Evolutionary conservation across 2,113 vertebrate genomes (phyloP).

Genomic region (Tetraodon nigroviridis): DNA sequence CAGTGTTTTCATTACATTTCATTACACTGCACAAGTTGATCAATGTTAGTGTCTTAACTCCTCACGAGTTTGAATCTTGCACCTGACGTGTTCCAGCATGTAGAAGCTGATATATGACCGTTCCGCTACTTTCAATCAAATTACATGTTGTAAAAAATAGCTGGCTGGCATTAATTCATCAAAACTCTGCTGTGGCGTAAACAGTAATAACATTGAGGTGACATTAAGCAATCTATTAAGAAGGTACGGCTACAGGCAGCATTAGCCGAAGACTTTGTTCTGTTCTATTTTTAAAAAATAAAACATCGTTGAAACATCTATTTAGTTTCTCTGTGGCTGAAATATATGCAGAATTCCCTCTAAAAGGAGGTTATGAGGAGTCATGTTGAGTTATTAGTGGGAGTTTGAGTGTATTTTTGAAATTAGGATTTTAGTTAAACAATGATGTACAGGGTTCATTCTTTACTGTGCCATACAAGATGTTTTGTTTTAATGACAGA

Average conservation of each 20-base stretch:
- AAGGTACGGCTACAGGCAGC: no score
- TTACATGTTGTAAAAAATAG: not conserved
- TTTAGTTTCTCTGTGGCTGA: not conserved
- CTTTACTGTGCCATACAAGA: not conserved
- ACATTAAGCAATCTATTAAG: no score
- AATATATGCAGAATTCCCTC: not conserved
- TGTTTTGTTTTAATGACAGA: constrained; percentile 7
- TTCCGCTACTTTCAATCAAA: not conserved
- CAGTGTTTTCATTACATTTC: no score
- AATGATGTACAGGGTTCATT: no score
- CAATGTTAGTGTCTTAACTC: not conserved
- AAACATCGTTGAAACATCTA: no score
- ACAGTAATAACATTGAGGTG: no score
- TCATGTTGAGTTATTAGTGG: not conserved
- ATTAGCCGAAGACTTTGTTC: no score
- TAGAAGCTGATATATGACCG: not conserved
- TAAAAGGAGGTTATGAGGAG: not conserved
- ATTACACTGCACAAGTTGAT: not conserved
- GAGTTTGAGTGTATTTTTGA: constrained; percentile 1
- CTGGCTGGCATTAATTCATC: not conserved
- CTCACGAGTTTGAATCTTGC: not conserved
- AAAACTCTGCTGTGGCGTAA: not conserved
- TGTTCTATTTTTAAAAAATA: no score
- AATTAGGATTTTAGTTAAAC: no score
- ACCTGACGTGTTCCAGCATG: not conserved